Conservation (phyloP, 2,113 vertebrate genomes). For the Sander lucioperca region DNA sequence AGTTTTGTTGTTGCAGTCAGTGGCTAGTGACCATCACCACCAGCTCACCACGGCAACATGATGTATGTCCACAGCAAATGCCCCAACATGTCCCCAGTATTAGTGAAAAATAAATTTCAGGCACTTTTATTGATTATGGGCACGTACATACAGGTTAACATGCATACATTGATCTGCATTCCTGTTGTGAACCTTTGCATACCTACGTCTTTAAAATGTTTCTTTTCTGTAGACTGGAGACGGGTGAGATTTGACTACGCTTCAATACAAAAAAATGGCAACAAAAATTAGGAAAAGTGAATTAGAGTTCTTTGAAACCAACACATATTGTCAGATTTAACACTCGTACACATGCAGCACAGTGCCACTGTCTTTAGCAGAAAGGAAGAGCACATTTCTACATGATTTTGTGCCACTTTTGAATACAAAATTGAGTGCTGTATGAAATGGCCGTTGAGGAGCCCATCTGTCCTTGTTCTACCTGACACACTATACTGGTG, state of each 20-base stretch:
- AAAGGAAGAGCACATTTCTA: neutral
- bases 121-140: neutral
- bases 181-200: neutral
- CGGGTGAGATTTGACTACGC: neutral
- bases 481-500: conserved; percentile 13
- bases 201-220: neutral
- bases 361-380: neutral
- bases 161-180: neutral
- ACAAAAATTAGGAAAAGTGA: neutral
- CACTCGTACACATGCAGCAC: neutral
- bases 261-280: neutral
- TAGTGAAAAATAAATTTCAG: neutral
- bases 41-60: too few relatives aligned
- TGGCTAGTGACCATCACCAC: neutral
- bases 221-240: neutral
- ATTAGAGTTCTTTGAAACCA: neutral
- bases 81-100: neutral
- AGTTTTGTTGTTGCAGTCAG: too few relatives aligned
- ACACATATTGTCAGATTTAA: neutral
- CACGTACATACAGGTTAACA: neutral
- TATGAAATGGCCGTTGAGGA: neutral
- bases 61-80: neutral
- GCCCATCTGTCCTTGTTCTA: conserved; percentile 33
- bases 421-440: neutral
- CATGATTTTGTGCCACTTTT: neutral